These are phyloP conservation scores for Bembecia ichneumoniformis DNA, from an alignment of 2,888 invertebrate species.

Conservation along the genomic window DNA sequence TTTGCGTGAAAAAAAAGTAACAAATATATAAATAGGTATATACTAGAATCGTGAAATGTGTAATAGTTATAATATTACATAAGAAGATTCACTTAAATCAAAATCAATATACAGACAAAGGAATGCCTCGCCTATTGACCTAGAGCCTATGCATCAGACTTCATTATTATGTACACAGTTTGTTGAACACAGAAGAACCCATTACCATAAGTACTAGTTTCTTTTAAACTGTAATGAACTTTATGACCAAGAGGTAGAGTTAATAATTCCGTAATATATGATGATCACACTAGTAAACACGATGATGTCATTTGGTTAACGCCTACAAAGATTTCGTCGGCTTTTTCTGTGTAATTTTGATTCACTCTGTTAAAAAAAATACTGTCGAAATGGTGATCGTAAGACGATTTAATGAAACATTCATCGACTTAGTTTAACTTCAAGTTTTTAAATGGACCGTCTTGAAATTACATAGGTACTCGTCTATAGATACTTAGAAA, in stretches of 20 bases:
- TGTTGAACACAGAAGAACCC: conserved; percentile 9
- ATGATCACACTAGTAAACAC: conserved; percentile 26
- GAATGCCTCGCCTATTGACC: conserved; percentile 35
- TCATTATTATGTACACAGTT: conserved; percentile 25
- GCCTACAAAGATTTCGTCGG: conserved; percentile 25
- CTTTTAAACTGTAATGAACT: conserved; percentile 3
- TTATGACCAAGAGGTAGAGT: conserved; percentile 3
- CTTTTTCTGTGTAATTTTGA: conserved; percentile 8
- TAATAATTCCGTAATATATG: neutral
- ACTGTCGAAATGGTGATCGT: neutral
- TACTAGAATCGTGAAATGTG: too few relatives aligned
- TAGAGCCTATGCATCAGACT: conserved; percentile 36
- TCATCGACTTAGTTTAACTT: too few relatives aligned
- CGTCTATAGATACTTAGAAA: too few relatives aligned
- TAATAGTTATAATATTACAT: too few relatives aligned
- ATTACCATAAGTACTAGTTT: neutral
- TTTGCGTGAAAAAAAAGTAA: too few relatives aligned
- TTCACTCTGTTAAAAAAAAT: neutral
- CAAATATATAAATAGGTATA: too few relatives aligned
- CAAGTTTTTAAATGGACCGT: too few relatives aligned
- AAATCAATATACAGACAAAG: neutral
- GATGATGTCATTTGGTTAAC: conserved; percentile 48
- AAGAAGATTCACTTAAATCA: neutral
- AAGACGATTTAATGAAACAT: neutral
- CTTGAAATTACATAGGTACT: too few relatives aligned